Evolutionary conservation across 2,113 vertebrate genomes (phyloP), one percentile per base, ranked within the genome.

Genomic region (Jacana jacana): DNA sequence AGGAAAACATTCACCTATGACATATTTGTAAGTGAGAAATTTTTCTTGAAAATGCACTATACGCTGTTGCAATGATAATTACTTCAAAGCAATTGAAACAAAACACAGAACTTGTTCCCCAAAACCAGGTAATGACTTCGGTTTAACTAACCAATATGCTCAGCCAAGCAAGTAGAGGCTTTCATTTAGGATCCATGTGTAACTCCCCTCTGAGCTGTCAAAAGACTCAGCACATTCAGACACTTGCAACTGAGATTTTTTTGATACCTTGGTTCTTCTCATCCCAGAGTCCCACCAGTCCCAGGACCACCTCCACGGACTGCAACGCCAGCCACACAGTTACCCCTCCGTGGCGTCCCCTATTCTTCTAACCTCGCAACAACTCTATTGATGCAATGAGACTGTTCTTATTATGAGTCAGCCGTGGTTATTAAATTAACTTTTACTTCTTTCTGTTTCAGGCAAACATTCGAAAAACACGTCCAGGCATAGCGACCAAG

Each of bases 371-470:
- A 93, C 33, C 77, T 37, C 44, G 24, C 77, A 92, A 76, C 69
- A 89, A 72, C 61, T 54, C 73, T 18, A 52, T 48, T 20, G 9
- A 28, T 51, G 33, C 9, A 78, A 46, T 7, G 13, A 95, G 33
- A 35, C 39, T 69, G 27, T 30, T 96, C 93, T 63, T 81, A 44
- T 19, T 89, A 95, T 96, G 95, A 97, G 73, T 96, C 94, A 96
- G 11, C 52, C 6, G 0, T 37, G 49, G 89, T 96, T 95, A 95
- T 92, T 76, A 91, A 82, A 93, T 88, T 82, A 87, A 85, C 94
- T 96, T 95, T 88, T 91, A 82, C 81, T 95, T 96, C 89, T 90
- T 72, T 84, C 93, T 85, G 75, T 81, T 94, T 95, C 81, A 95
- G 84, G 73, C 66, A 87, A 95, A 89, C 61, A 35, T 40, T 65